Percentiles rank a stretch among this genome's conserved stretches.
phyloP scores from a whole-genome alignment of 2,113 vertebrate species.

The Ifrita kowaldi region DNA sequence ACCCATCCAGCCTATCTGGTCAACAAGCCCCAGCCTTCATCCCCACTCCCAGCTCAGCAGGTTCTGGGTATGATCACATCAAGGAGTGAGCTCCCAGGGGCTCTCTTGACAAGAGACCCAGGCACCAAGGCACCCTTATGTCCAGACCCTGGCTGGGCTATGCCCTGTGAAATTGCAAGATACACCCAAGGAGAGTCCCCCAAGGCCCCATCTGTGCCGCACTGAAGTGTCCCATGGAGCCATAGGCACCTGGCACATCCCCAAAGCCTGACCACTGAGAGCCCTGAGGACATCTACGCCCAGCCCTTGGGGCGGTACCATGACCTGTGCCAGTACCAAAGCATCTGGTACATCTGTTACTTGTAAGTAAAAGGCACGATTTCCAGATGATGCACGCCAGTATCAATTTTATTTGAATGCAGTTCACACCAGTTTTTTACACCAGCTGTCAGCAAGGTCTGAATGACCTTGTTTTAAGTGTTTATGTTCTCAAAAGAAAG shows the following conservation, averaged over 20 bases:
- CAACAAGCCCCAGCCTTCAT: neutral
- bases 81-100: neutral
- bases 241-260: neutral
- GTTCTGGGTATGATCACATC: neutral
- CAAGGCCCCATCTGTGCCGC: accelerated
- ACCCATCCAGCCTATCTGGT: neutral
- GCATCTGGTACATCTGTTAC: neutral
- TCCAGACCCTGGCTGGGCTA: neutral
- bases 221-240: neutral
- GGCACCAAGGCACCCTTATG: neutral
- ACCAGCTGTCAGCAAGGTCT: conserved; percentile 25
- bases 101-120: neutral
- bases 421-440: conserved; percentile 5
- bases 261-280: neutral
- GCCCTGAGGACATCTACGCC: neutral
- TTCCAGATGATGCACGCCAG: neutral
- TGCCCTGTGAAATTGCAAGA: neutral
- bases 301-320: neutral
- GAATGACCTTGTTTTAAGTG: conserved; percentile 9
- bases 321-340: neutral
- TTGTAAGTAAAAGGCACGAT: neutral
- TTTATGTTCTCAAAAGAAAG: conserved; percentile 4
- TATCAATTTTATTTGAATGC: neutral
- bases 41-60: neutral
- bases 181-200: neutral